Base-by-base conservation (phyloP, 2,113 vertebrate species). In the Lagenorhynchus albirostris region DNA sequence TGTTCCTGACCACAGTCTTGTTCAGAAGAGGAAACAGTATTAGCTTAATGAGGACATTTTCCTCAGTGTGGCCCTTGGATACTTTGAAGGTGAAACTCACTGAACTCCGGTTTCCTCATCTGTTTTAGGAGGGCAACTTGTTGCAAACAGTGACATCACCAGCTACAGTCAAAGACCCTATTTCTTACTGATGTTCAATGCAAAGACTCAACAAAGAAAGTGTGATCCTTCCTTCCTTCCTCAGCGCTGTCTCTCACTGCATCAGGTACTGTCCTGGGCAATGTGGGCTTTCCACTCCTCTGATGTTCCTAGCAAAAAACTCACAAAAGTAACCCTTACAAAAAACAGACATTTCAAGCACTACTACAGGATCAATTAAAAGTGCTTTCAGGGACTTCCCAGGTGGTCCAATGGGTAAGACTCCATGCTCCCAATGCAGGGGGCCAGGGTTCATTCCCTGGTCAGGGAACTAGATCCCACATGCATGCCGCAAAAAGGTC, bases 241-340 rank as follows among this genome's bases (percentile, higher is more conserved):
- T 25, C 12, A 3, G 21, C 2, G 5, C n/a, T 2, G 2, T n/a
- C 15, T 65, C 38, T 84, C 8, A 23, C 13, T 8, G 6, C 21
- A 13, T 29, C 26, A 8, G 36, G 11, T 63, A 55, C 25, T 17
- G 31, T 62, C 60, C 29, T 0, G 5, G 18, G 47, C 44, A 2
- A 36, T 6, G 36, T 11, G 41, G 2, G 58, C 4, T 76, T 70
- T 62, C 38, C 25, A 9, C 21, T 26, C 1, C 26, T 82, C 62
- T 76, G 38, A 53, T 8, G 17, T 53, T 81, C 60, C 71, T 21
- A 25, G 77, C 29, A 60, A 31, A 67, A 77, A 25, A 2, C 1
- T 41, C 36, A 26, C 21, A 41, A 18, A n/a, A 77, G 20, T 58
- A 8, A 65, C 26, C 44, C 60, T 21, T 60, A 53, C 1, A 12